phyloP scores from a whole-genome alignment of 2,888 invertebrate species.

The Orthosia incerta region DNA sequence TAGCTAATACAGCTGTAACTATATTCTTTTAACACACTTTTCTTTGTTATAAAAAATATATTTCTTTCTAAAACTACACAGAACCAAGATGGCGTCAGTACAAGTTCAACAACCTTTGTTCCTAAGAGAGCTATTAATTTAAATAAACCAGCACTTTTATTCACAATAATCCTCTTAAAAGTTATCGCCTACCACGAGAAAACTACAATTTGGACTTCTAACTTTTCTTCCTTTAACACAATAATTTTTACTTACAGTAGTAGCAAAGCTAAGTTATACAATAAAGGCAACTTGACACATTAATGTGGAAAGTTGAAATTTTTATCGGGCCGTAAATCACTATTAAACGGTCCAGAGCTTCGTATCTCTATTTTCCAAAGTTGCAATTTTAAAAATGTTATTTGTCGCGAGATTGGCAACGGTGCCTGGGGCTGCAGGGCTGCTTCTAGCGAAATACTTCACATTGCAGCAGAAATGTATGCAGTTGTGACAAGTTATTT shows the following conservation, averaged over 20 bases:
- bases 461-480: conserved; percentile 35
- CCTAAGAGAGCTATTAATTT: conserved; percentile 11
- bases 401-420: conserved; percentile 66
- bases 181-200: conserved; percentile 21
- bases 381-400: conserved; percentile 72
- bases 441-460: conserved; percentile 49
- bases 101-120: neutral
- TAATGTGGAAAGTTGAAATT: conserved; percentile 68
- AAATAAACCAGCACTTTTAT: conserved; percentile 24
- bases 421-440: conserved; percentile 46
- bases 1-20: no score
- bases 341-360: conserved; percentile 64
- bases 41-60: no score
- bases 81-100: neutral
- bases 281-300: conserved; percentile 57
- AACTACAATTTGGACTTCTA: conserved; percentile 35
- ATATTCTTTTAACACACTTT: neutral
- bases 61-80: neutral
- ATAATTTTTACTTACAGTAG: conserved; percentile 59
- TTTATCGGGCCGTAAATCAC: conserved; percentile 68
- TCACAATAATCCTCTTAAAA: conserved; percentile 34
- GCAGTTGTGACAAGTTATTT: conserved; percentile 49
- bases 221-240: conserved; percentile 46
- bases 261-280: conserved; percentile 60
- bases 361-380: conserved; percentile 70